These are phyloP conservation scores for Lumbricus terrestris DNA, from an alignment of 2,888 invertebrate species.

Conservation along the genomic window DNA sequence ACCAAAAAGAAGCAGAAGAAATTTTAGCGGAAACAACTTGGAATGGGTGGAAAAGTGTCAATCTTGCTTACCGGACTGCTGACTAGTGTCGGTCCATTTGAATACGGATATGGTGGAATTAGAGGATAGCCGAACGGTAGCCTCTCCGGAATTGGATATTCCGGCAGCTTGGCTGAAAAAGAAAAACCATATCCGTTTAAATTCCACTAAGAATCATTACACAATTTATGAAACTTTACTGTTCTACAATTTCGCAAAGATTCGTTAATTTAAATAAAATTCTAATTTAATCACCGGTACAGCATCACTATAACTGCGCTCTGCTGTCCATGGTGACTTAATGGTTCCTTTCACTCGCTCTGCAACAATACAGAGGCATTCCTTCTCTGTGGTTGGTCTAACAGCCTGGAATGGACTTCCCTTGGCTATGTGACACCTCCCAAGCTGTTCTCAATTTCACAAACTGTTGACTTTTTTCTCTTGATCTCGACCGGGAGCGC, in stretches of 20 bases:
- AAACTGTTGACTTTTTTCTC: too few relatives aligned
- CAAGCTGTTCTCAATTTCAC: too few relatives aligned
- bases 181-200: background rate
- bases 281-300: background rate
- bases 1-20: background rate
- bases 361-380: too few relatives aligned
- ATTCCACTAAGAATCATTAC: background rate
- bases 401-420: too few relatives aligned
- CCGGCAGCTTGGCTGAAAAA: conserved; percentile 30
- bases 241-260: background rate
- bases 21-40: too few relatives aligned
- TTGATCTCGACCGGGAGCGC: too few relatives aligned
- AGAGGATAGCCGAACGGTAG: conserved; percentile 35
- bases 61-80: conserved; percentile 42
- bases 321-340: too few relatives aligned
- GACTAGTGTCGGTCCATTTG: conserved; percentile 41
- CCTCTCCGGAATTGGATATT: conserved; percentile 31
- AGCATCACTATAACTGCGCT: too few relatives aligned
- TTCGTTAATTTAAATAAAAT: background rate
- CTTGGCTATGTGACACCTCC: too few relatives aligned
- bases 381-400: too few relatives aligned
- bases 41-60: background rate
- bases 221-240: background rate
- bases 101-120: conserved; percentile 39
- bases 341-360: too few relatives aligned